These are phyloP conservation scores for Drosophila cognata DNA, from an alignment of 2,888 invertebrate genomes.

Conservation along the genomic window DNA sequence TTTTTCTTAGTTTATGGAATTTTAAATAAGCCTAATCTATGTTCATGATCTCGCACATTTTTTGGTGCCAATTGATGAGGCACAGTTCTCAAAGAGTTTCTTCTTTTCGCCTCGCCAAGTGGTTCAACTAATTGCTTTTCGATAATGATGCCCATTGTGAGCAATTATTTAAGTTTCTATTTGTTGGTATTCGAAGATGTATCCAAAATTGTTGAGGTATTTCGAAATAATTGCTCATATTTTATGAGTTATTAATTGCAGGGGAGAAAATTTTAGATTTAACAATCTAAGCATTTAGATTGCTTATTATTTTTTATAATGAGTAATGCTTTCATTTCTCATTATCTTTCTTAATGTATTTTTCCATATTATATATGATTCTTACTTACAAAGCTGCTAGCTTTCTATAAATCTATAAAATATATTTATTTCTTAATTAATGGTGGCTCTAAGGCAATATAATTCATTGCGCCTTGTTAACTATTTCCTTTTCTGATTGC, in stretches of 20 bases:
- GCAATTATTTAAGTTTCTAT: conserved; percentile 26
- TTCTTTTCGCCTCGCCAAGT: conserved; percentile 31
- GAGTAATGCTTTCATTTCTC: not conserved
- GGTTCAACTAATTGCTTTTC: conserved; percentile 40
- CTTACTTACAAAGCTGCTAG: not conserved
- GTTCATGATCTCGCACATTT: conserved; percentile 29
- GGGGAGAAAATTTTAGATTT: not conserved
- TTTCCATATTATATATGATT: not conserved
- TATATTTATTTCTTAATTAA: not conserved
- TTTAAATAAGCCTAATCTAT: conserved; percentile 61
- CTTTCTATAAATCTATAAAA: not conserved
- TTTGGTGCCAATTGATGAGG: conserved; percentile 48
- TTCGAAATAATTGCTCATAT: conserved; percentile 4
- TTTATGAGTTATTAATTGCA: conserved; percentile 5
- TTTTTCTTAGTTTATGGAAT: conserved; percentile 74
- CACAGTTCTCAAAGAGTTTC: conserved; percentile 37
- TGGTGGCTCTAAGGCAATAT: not conserved
- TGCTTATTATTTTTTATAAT: not conserved
- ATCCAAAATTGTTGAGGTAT: not conserved
- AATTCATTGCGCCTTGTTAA: not conserved
- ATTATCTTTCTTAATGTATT: not conserved
- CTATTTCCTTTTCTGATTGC: not conserved
- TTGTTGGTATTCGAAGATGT: not conserved
- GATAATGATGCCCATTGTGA: conserved; percentile 56
- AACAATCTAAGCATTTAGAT: not conserved